These are phyloP conservation scores for Moxostoma hubbsi DNA, from an alignment of 2,797 vertebrate genomes.

Conservation along the genomic window DNA sequence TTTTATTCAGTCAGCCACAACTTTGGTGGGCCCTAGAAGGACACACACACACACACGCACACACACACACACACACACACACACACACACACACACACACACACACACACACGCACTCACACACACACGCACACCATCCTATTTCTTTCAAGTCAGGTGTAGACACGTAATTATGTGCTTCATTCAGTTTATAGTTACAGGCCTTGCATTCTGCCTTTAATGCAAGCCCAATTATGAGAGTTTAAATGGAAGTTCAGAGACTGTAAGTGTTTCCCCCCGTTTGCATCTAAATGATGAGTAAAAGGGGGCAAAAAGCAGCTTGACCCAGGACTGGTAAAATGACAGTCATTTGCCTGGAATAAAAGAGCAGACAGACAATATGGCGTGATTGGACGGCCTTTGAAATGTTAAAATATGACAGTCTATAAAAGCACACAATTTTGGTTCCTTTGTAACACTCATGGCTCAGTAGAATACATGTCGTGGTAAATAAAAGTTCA, in stretches of 20 bases:
- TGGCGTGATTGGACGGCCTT: slow-evolving; percentile 54
- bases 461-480: slow-evolving; percentile 2
- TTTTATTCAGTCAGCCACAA: slow-evolving; percentile 55
- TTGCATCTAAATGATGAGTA: slow-evolving; percentile 64
- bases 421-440: not conserved
- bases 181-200: slow-evolving; percentile 67
- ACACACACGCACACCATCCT: slow-evolving; percentile 35
- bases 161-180: slow-evolving; percentile 69
- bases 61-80: slow-evolving; percentile 15
- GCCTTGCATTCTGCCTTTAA: slow-evolving; percentile 63
- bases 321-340: slow-evolving; percentile 58
- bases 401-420: not conserved
- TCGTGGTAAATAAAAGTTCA: not conserved
- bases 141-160: slow-evolving; percentile 65
- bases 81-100: not conserved
- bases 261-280: slow-evolving; percentile 51
- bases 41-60: slow-evolving; percentile 8
- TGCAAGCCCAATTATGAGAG: slow-evolving; percentile 61
- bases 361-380: slow-evolving; percentile 59
- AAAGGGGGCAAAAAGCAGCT: slow-evolving; percentile 55
- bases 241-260: slow-evolving; percentile 54
- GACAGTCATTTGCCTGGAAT: slow-evolving; percentile 58
- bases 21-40: slow-evolving; percentile 73
- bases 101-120: not conserved
- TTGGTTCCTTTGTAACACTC: slow-evolving; percentile 5